Percentiles rank a stretch among this genome's conserved stretches.
Evolutionary conservation across 1,140 invertebrate species (phyloP).

Genomic region (Bombus sibiricus): DNA sequence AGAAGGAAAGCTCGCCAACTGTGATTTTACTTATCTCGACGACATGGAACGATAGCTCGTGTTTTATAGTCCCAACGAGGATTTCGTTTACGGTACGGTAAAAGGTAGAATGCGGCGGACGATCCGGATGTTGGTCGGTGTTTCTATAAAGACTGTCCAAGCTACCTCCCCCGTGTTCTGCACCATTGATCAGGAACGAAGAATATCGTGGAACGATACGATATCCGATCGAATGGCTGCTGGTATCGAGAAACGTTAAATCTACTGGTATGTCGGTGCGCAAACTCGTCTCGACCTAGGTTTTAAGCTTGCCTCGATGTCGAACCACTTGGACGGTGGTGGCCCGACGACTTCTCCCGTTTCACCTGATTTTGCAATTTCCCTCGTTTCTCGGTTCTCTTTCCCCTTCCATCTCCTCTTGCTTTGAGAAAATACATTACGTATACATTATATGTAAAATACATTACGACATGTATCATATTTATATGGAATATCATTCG

Average conservation of each 20-base stretch:
- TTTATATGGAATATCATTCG: neutral
- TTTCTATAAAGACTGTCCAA: slow-evolving; percentile 22
- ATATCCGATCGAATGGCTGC: slow-evolving; percentile 47
- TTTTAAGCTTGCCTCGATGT: slow-evolving; percentile 41
- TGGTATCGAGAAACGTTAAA: slow-evolving; percentile 59
- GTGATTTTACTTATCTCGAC: slow-evolving; percentile 29
- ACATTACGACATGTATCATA: neutral
- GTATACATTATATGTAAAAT: neutral
- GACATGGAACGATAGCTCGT: slow-evolving; percentile 8
- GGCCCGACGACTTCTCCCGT: slow-evolving; percentile 21
- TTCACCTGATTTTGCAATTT: slow-evolving; percentile 21
- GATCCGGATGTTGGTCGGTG: slow-evolving; percentile 22
- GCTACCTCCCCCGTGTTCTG: slow-evolving; percentile 1
- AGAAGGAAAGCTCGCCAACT: neutral
- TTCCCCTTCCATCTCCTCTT: neutral
- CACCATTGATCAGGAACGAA: slow-evolving; percentile 43
- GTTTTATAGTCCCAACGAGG: slow-evolving; percentile 13
- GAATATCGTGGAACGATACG: slow-evolving; percentile 44
- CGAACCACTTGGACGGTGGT: slow-evolving; percentile 18
- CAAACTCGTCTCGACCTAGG: slow-evolving; percentile 36
- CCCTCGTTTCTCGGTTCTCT: slow-evolving; percentile 28
- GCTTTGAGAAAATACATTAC: neutral
- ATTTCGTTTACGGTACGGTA: slow-evolving; percentile 43
- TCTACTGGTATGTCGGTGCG: slow-evolving; percentile 39
- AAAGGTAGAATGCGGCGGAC: slow-evolving; percentile 1